Evolutionary conservation across 2,113 vertebrate species (phyloP), one percentile per base, ranked within the genome.

Genomic region (Axis porcinus): DNA sequence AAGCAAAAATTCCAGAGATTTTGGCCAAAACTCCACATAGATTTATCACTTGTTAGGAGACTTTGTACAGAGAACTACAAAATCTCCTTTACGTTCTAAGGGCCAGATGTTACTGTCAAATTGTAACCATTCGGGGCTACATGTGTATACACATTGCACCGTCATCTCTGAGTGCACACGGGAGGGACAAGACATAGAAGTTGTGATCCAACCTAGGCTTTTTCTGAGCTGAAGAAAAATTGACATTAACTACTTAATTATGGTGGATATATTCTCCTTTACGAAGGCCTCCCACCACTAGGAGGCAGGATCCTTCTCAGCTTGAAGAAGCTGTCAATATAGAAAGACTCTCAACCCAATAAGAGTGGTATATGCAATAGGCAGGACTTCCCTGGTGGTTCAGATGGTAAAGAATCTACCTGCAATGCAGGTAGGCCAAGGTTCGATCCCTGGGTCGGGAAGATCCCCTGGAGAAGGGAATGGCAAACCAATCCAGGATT

Each of bases 41-140:
- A 98, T 98, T 98, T 98, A 97, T 97, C 96, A 91, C 98, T 96
- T 93, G 97, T 98, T 98, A 97, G 98, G 95, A 97, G 98, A 97
- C 97, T 98, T 95, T 93, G 89, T 97, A 97, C 64, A 95, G 96
- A 98, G 96, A 97, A 92, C 97, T 98, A 86, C 95, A 97, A 98
- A 98, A 98, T 98, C 96, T 98, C 97, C 95, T 98, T 98, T 98
- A 98, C 97, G 97, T 94, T 97, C 60, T 94, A 96, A 97, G 97
- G 94, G 86, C 98, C 97, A 99, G 97, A 98, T 98, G 98, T 98
- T 98, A 91, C 96, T 98, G 87, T 98, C 98, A 98, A 82, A 89
- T 97, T 97, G 92, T 98, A 98, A 98, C 96, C 98, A 98, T 97
- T 97, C 91, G 28, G 97, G 97, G 79, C 97, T 97, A 57, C 89